Conservation (phyloP, 2,797 vertebrate genomes). For the Labeo calbasu region DNA sequence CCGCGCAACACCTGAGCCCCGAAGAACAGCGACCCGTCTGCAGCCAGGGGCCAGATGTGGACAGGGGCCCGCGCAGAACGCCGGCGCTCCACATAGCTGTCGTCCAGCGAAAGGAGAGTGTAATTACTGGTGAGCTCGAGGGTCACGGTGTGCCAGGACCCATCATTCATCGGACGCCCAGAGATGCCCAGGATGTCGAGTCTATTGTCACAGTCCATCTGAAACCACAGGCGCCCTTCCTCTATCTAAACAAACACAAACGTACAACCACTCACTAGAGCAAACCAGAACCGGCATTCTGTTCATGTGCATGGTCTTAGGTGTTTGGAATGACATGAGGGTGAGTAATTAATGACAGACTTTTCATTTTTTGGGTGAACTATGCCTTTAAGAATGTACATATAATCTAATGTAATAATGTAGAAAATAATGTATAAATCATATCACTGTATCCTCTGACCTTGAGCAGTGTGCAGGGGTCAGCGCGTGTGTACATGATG, state of each 20-base stretch:
- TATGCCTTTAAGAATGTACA: no score
- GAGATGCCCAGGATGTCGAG: constrained; percentile 94
- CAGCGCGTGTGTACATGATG: constrained; percentile 92
- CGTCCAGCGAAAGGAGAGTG: constrained; percentile 89
- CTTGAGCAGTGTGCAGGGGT: constrained; percentile 95
- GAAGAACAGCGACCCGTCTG: constrained; percentile 89
- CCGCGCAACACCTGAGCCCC: constrained; percentile 85
- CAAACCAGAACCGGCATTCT: neutral
- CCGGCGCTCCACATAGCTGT: constrained; percentile 84
- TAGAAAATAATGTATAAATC: neutral
- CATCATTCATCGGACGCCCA: constrained; percentile 91
- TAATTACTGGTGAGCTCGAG: constrained; percentile 92
- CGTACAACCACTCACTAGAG: neutral
- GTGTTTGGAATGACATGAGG: no score
- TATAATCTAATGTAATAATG: neutral
- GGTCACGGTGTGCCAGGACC: constrained; percentile 89
- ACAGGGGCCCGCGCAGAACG: constrained; percentile 87
- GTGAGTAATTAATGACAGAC: no score
- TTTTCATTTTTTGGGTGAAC: no score
- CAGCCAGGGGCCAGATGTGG: constrained; percentile 87
- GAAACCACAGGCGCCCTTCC: constrained; percentile 91
- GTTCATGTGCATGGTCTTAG: no score
- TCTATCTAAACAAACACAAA: constrained; percentile 81
- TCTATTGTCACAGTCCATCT: constrained; percentile 94
- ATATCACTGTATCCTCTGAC: constrained; percentile 65